Evolutionary conservation across 2,113 vertebrate genomes (phyloP), one percentile per base, ranked within the genome.

Genomic region (Dipodomys stephensi): DNA sequence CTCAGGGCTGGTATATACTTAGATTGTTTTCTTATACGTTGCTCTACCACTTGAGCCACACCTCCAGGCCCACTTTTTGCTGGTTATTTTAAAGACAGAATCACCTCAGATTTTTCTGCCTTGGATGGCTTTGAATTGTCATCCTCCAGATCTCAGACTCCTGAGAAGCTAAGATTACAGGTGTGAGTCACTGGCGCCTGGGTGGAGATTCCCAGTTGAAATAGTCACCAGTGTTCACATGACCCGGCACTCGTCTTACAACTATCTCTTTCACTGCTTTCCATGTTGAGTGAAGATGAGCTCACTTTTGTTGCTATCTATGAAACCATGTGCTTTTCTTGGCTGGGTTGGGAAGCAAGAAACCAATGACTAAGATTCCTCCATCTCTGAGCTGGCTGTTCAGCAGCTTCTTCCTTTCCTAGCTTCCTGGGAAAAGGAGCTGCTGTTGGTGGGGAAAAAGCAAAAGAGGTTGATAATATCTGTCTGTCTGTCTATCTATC

Each of bases 211-310:
- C 53, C 15, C 15, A 11, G 53, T 16, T 87, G 0, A 0, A 57
- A 39, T 27, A 86, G 44, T 44, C 7, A 25, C 11, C 84, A 80
- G 90, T 93, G 95, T 96, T 93, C 60, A 60, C 6, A 27, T 49
- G 68, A 53, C 32, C 74, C 23, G 44, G 87, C 46, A 4, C 16
- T 92, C 67, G 44, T 32, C 91, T 96, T 89, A 35, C 64, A 88
- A 1, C 10, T 87, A 72, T n/a, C 19, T 30, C n/a, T 73, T 80
- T 6, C 10, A 82, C 95, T 84, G 18, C n/a, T 46, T 87, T 71
- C n/a, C 35, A 4, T 0, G 3, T 19, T 44, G 64, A 39, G 6
- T 49, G n/a, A 44, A 25, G 49, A 81, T 68, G 44, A 6, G 0
- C 2, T 57, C 0, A 13, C 46, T 20, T 3, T 77, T 39, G 3